Evolutionary conservation across 2,888 invertebrate genomes (phyloP).

Genomic region (Sphaerophoria taeniata): DNA sequence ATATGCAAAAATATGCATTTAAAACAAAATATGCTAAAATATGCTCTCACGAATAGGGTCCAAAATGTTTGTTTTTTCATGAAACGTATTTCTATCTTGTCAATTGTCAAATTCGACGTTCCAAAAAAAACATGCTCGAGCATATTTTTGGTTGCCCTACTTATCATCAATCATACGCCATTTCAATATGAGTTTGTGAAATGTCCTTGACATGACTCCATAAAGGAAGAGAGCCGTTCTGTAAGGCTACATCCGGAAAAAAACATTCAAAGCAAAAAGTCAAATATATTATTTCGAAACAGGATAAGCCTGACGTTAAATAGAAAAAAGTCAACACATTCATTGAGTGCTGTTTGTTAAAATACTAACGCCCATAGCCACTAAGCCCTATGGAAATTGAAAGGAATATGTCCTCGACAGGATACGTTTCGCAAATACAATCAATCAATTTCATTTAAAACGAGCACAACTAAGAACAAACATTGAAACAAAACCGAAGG

Average conservation of each 20-base stretch:
- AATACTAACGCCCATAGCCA: neutral
- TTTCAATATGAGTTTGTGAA: neutral
- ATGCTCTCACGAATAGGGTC: too few species aligned
- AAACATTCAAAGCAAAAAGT: neutral
- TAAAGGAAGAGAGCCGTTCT: neutral
- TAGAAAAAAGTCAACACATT: conserved; percentile 4
- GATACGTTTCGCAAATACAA: conserved; percentile 20
- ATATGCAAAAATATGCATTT: too few species aligned
- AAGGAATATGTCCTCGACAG: neutral
- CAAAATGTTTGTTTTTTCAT: too few species aligned
- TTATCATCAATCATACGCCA: conserved; percentile 27
- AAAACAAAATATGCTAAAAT: too few species aligned
- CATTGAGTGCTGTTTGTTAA: neutral
- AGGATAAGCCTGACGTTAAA: conserved; percentile 3
- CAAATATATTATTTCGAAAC: conserved; percentile 4
- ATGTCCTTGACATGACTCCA: conserved; percentile 25
- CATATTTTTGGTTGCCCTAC: too few species aligned
- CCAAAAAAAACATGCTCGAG: too few species aligned
- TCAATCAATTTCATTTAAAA: conserved; percentile 36
- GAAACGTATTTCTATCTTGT: too few species aligned
- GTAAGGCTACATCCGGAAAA: neutral
- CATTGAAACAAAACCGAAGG: conserved; percentile 1
- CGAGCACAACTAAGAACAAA: conserved; percentile 2
- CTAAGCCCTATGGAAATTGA: neutral
- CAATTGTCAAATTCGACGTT: too few species aligned